phyloP scores from a whole-genome alignment of 2,888 invertebrate genomes.

The Polydrusus pterygomalis region DNA sequence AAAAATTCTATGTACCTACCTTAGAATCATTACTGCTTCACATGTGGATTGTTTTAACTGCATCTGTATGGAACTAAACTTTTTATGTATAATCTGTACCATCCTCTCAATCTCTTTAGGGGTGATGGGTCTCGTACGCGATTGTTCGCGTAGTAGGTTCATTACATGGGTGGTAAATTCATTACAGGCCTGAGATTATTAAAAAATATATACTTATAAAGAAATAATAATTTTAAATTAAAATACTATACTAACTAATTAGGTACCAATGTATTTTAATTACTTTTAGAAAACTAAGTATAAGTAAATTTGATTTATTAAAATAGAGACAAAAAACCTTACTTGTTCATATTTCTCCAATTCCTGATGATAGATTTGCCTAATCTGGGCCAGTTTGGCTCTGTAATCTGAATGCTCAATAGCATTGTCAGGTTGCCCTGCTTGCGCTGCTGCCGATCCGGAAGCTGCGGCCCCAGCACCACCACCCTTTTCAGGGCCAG shows the following conservation, averaged over 20 bases:
- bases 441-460: slow-evolving; percentile 86
- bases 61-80: slow-evolving; percentile 98
- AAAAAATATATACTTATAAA: neutral
- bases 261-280: too few relatives aligned
- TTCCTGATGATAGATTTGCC: slow-evolving; percentile 99
- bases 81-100: slow-evolving; percentile 99
- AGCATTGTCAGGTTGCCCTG: slow-evolving; percentile 91
- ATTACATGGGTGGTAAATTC: slow-evolving; percentile 99
- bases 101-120: slow-evolving; percentile 99
- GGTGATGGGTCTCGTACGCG: slow-evolving; percentile 97
- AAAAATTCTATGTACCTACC: slow-evolving; percentile 72
- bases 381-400: slow-evolving; percentile 98
- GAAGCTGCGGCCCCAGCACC: slow-evolving; percentile 92
- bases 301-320: too few relatives aligned
- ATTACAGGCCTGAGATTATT: slow-evolving; percentile 91
- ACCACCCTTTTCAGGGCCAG: slow-evolving; percentile 95
- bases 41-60: slow-evolving; percentile 99
- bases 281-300: too few relatives aligned
- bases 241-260: neutral
- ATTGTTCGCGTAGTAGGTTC: slow-evolving; percentile 97
- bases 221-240: neutral
- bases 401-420: slow-evolving; percentile 99
- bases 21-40: slow-evolving; percentile 99
- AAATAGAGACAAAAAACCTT: neutral
- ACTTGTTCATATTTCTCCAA: slow-evolving; percentile 99